Percentiles rank a stretch among this genome's conserved stretches.
phyloP scores from a whole-genome alignment of 2,113 vertebrate genomes.

The Reinhardtius hippoglossoides region DNA sequence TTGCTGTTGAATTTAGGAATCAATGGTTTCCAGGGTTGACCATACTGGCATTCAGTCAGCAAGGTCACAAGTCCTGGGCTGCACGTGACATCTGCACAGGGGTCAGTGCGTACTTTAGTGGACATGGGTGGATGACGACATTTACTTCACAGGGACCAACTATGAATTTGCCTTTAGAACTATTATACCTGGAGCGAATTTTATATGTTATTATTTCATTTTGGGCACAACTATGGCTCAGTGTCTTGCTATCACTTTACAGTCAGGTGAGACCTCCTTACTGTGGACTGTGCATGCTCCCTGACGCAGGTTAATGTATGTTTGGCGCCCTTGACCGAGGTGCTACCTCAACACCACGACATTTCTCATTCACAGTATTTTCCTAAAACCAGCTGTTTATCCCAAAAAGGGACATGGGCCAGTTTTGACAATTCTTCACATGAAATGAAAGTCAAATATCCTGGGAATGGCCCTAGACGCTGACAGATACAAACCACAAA shows the following conservation, averaged over 20 bases:
- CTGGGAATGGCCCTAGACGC: neutral
- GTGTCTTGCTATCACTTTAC: neutral
- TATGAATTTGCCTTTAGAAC: no score
- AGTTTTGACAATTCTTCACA: neutral
- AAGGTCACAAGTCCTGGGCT: no score
- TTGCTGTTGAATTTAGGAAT: constrained; percentile 22
- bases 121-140: no score
- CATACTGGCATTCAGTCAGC: neutral
- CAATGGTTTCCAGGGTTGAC: neutral
- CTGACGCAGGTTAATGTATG: neutral
- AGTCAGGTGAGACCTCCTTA: neutral
- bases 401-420: neutral
- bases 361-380: neutral
- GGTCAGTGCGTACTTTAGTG: no score
- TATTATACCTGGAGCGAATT: neutral
- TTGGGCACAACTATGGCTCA: neutral
- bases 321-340: neutral
- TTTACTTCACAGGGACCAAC: no score
- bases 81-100: no score
- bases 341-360: neutral
- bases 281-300: neutral
- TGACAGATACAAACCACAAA: constrained; percentile 37
- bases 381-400: neutral
- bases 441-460: neutral
- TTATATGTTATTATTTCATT: neutral